Conservation (phyloP, 2,113 vertebrate genomes). For the Cryptomyrus ogoouensis region DNA sequence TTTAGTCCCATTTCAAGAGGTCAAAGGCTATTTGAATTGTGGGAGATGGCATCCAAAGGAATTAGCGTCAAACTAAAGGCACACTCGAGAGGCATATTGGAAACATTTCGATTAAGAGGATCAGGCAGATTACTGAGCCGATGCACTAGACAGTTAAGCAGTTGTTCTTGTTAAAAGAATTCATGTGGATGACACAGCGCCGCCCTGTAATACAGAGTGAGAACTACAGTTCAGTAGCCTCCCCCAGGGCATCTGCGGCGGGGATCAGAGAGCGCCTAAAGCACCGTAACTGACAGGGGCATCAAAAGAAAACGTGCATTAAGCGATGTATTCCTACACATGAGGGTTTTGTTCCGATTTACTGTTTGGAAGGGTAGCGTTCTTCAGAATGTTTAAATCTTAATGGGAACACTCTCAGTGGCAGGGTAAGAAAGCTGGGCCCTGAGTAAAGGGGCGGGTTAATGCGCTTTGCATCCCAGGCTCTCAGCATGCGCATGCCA, state of each 20-base stretch:
- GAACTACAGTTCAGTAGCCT: background rate
- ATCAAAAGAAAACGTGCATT: background rate
- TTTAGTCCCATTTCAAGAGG: background rate
- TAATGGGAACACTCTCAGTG: conserved; percentile 20
- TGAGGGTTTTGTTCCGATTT: background rate
- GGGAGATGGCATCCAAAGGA: conserved; percentile 22
- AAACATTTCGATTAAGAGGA: conserved; percentile 13
- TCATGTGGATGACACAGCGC: background rate
- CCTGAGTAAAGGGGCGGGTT: conserved; percentile 39
- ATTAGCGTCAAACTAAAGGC: conserved; percentile 17
- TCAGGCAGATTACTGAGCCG: conserved; percentile 9
- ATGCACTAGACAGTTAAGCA: conserved; percentile 16
- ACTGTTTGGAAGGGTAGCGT: background rate
- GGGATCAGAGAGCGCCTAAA: background rate
- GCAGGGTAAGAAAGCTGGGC: conserved; percentile 34
- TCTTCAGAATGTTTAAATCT: conserved; percentile 7
- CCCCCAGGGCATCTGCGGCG: background rate
- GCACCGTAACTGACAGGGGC: background rate
- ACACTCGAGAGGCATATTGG: background rate
- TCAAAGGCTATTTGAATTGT: background rate
- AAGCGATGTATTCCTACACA: background rate
- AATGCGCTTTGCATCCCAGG: conserved; percentile 56
- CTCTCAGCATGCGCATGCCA: conserved; percentile 55
- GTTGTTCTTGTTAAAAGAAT: conserved; percentile 4
- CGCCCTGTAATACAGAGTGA: background rate